Base-by-base conservation (phyloP, 2,888 invertebrate species). In the Drosophila meridiana region DNA sequence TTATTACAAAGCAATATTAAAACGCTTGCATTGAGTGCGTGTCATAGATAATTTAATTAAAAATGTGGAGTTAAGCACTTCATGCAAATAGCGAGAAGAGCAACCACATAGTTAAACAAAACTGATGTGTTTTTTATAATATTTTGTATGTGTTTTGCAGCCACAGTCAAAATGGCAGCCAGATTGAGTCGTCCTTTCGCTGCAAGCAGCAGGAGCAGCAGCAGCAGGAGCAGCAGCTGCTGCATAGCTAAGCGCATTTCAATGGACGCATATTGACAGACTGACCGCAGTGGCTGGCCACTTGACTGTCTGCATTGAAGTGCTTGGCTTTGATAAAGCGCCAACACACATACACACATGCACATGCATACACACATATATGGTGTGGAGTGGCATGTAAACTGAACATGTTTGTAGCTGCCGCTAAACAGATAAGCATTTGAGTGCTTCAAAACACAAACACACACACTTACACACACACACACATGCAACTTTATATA, bases 221-320 rank as follows among this genome's bases (percentile, higher is more conserved):
- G 7, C 11, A 9, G 5, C 34, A 20, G 8, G 34, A 32, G 26
- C 32, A 47, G 28, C 28, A 43, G 52, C 43, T 63, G 64, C 70
- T 87, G 86, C 86, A 87, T 73, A 72, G 89, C 82, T 76, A 73
- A 83, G 74, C 81, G 81, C 78, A 73, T 80, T 86, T 69, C 65
- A 80, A 80, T 90, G 73, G 70, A 75, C 50, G 75, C 58, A 70
- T 83, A 85, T 85, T 88, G 88, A 85, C 83, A 78, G 86, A 85
- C 76, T 82, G 81, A 90, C 87, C 89, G 57, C 84, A 83, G 76
- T 70, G 69, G 65, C 66, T 53, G 70, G 64, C 72, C 69, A 73
- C 66, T 88, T 80, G 89, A 76, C 90, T 88, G 89, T 89, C 89
- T 86, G 90, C 80, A 77, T 67, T 82, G 62, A 82, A 87, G 90